Conservation (phyloP, 2,888 invertebrate genomes). For the Clusia tigrina region DNA sequence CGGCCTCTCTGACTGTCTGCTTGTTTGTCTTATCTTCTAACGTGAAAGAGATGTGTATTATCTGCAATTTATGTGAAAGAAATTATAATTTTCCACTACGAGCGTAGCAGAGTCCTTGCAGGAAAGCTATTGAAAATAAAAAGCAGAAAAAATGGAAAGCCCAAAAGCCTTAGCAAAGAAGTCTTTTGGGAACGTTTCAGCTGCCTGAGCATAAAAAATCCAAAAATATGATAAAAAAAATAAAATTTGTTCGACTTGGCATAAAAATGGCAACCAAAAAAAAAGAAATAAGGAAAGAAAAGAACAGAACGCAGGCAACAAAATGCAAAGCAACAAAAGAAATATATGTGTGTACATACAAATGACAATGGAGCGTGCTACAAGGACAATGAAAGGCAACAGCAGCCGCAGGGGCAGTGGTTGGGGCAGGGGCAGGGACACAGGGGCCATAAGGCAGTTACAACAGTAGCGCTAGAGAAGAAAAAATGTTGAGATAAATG, state of each 20-base stretch:
- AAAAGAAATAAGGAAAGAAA: neutral
- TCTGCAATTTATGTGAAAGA: conserved; percentile 16
- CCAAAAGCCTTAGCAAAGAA: too few relatives aligned
- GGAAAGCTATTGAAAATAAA: too few relatives aligned
- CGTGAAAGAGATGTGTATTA: conserved; percentile 5
- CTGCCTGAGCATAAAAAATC: neutral
- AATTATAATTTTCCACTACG: conserved; percentile 17
- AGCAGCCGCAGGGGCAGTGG: neutral
- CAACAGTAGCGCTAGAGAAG: neutral
- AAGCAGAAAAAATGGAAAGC: too few relatives aligned
- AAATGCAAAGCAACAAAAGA: neutral
- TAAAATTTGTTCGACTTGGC: conserved; percentile 19
- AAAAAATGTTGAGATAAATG: conserved; percentile 6
- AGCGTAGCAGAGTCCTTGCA: neutral
- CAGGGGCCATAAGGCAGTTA: neutral
- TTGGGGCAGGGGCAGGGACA: neutral
- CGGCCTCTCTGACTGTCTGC: too few relatives aligned
- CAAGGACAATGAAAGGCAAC: neutral
- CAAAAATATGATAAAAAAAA: conserved; percentile 3
- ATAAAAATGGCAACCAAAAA: conserved; percentile 14
- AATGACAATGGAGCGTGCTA: conserved; percentile 16
- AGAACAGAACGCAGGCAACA: neutral
- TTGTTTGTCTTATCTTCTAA: too few relatives aligned
- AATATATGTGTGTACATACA: neutral
- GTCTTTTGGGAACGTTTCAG: neutral